Evolutionary conservation across 2,888 invertebrate genomes (phyloP), one percentile per base, ranked within the genome.

Genomic region (Drosophila formosana): DNA sequence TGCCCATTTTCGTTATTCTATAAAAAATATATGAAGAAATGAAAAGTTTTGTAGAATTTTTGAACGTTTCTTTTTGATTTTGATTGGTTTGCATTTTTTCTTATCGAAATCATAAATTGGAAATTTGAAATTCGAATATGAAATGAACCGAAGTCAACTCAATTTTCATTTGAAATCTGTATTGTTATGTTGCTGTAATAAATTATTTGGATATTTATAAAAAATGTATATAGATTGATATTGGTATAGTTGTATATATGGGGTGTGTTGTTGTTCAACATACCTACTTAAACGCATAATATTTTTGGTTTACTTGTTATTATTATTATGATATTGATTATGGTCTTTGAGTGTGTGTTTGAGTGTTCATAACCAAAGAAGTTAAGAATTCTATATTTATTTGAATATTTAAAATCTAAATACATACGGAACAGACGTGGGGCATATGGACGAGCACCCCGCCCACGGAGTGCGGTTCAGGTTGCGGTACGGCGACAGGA

Each of bases 371-470:
- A 78, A 85, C 78, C 75, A 79, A 87, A 70, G 72, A 78, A 75
- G 70, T 53, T 72, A 78, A 75, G 55, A 55, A 47, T 55, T 45
- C 41, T 23, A 61, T 67, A 64, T 34, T 67, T 72, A 69, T 62
- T 41, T 13, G 5, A 11, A 41, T 66, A 70, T 57, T 57, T 58
- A 28, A 41, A 34, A 32, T 69, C 64, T 43, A 67, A 83, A 88
- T 90, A 92, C 93, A 92, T 92, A 93, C 94, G 93, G 94, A 94
- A 95, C 96, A 94, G 94, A 97, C 97, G 94, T 97, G 97, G 80
- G 97, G 97, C 97, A 97, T 97, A 92, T 97, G 97, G 80, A 97
- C 97, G 89, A 98, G 94, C 75, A 97, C 97, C 61, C 97, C 97
- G 76, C 97, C 96, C 65, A 97, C 96, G 30, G 95, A 96, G 93